Evolutionary conservation across 2,113 vertebrate species (phyloP), one percentile per base, ranked within the genome.

Genomic region (Gallinago jamesoni): DNA sequence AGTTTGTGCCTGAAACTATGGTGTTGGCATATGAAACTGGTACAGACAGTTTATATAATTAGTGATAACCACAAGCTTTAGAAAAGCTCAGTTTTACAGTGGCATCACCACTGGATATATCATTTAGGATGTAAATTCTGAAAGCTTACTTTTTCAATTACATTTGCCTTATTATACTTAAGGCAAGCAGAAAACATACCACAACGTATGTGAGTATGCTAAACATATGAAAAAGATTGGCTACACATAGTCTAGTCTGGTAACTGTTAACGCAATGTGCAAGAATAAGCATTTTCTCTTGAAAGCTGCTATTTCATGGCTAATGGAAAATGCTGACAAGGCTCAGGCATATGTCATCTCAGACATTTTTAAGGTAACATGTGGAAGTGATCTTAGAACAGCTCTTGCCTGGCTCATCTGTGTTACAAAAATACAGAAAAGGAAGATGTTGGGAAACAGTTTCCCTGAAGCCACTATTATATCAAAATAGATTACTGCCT

Each of bases 271-370:
- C 55, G 73, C 53, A 89, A 50, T 22, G 55, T 2, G 1, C 45
- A 85, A 79, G 67, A 72, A 70, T 41, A 62, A 90, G 76, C 37
- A n/a, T 14, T 14, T 45, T 89, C 39, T 87, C 90, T 67, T 53
- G 52, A 84, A 90, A 89, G 39, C 23, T 77, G 16, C 30, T 84
- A 37, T 84, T 81, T 75, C 45, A 41, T 74, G 52, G 55, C 18
- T 74, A 74, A 77, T 56, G 55, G 76, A 91, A 94, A 92, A 90
- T 77, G 67, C 60, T 84, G 66, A 94, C 77, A 50, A 74, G 77
- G 59, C 60, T 86, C 68, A 78, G 69, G 52, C 33, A 43, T 60
- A 75, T 30, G 9, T 31, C 67, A 31, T 27, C 66, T 82, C 64
- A 56, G 68, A 84, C 8, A 75, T 77, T 59, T 92, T 62, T 59